phyloP scores from a whole-genome alignment of 2,113 vertebrate species.

The Kobus ellipsiprymnus region DNA sequence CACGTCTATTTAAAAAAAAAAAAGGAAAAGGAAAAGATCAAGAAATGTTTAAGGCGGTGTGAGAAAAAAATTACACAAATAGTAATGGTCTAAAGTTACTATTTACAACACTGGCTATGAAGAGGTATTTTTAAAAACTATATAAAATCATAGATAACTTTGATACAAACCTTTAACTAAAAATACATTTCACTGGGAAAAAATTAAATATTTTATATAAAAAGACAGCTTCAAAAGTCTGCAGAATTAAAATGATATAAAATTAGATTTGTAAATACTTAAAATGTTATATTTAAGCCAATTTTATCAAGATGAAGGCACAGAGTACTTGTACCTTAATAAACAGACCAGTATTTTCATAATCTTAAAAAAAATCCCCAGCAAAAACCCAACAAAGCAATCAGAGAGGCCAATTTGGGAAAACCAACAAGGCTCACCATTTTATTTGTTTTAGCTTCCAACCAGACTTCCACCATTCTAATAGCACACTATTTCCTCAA shows the following conservation, averaged over 20 bases:
- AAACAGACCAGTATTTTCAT: background rate
- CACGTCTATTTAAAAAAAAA: slow-evolving; percentile 49
- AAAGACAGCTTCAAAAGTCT: slow-evolving; percentile 2
- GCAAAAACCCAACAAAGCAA: background rate
- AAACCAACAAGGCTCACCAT: background rate
- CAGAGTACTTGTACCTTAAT: background rate
- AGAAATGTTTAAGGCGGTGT: background rate
- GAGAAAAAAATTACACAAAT: slow-evolving; percentile 30
- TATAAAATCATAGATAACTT: background rate
- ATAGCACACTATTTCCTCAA: background rate
- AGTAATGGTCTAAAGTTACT: background rate
- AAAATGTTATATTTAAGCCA: background rate
- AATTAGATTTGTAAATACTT: background rate
- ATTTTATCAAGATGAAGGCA: background rate
- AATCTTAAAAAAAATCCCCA: background rate
- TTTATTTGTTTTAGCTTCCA: background rate
- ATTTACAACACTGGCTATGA: background rate
- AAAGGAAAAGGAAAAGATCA: background rate
- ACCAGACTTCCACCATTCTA: background rate
- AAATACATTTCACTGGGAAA: background rate
- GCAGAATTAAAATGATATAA: slow-evolving; percentile 19
- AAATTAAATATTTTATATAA: background rate
- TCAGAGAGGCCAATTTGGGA: background rate
- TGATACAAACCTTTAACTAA: slow-evolving; percentile 9
- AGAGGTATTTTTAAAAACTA: background rate